phyloP scores from a whole-genome alignment of 2,888 invertebrate species.

The Shargacucullia verbasci region DNA sequence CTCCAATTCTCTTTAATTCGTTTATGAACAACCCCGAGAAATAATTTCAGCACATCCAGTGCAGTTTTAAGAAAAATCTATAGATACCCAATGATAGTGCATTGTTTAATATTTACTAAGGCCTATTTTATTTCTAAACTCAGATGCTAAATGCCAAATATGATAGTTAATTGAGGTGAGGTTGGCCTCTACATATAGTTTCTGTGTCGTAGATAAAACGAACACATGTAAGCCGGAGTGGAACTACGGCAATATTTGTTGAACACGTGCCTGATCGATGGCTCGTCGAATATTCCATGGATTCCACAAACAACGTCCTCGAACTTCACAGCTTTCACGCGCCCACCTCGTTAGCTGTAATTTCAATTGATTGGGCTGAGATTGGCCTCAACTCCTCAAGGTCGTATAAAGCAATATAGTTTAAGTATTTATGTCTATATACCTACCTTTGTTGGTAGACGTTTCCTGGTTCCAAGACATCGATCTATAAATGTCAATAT shows the following conservation, averaged over 20 bases:
- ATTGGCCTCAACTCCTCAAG: slow-evolving; percentile 54
- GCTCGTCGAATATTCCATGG: slow-evolving; percentile 65
- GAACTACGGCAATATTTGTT: slow-evolving; percentile 51
- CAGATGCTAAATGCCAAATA: slow-evolving; percentile 12
- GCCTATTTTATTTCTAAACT: too few species aligned
- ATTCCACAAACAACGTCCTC: slow-evolving; percentile 59
- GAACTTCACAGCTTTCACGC: slow-evolving; percentile 60
- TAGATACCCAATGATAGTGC: too few species aligned
- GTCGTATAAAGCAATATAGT: slow-evolving; percentile 36
- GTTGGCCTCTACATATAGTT: slow-evolving; percentile 10
- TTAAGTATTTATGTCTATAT: slow-evolving; percentile 30
- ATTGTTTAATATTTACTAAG: too few species aligned
- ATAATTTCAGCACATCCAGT: too few species aligned
- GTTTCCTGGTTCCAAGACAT: slow-evolving; percentile 36
- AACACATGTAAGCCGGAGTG: slow-evolving; percentile 21
- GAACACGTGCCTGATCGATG: slow-evolving; percentile 55
- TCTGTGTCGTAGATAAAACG: slow-evolving; percentile 21
- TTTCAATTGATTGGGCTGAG: slow-evolving; percentile 59
- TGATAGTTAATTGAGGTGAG: slow-evolving; percentile 7
- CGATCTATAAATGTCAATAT: slow-evolving; percentile 19
- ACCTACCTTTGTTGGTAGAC: slow-evolving; percentile 12
- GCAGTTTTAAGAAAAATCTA: too few species aligned
- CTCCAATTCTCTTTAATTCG: too few species aligned
- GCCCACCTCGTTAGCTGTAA: slow-evolving; percentile 51
- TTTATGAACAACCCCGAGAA: too few species aligned